Evolutionary conservation across 2,888 invertebrate species (phyloP), one percentile per base, ranked within the genome.

Genomic region (Tetragnatha montana): DNA sequence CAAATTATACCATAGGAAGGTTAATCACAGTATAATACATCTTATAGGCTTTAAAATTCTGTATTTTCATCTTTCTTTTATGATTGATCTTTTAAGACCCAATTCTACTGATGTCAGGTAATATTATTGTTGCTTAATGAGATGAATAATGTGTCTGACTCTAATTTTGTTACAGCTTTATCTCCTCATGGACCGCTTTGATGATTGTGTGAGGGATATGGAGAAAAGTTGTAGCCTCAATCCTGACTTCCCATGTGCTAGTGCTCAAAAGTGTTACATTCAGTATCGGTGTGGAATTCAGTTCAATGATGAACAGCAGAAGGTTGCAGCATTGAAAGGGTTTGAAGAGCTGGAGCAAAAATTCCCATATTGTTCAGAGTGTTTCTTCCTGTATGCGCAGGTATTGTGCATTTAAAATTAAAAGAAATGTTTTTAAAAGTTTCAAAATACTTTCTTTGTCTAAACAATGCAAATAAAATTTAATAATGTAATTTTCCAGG

Each of bases 361-460:
- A 92, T 98, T 97, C 93, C 97, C 98, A 0, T 95, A 95, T 76
- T 97, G 97, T 93, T 95, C 96, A 3, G 98, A 99, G 93, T 97
- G 97, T 89, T 97, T 96, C 93, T 96, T 97, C 88, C 94, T 98
- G 68, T 98, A 96, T 95, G 98, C 97, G 82, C 97, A 98, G 95
- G 98, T 95, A 93, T 68, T 21, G 74, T 74, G 22, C 0, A 74
- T 22, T n/a, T 21, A 17, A 10, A 10, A 78, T 50, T 78, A 35
- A 12, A n/a, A n/a, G n/a, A n/a, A n/a, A n/a, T n/a, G 35, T 47
- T 75, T 70, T 70, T 70, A 3, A 70, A 70, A 70, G 14, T 35
- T 35, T 35, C 35, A 35, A 35, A 35, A 35, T 35, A 35, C 35
- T 60, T 60, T 12, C 60, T 17, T 4, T 17, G 17, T 60, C 10